Evolutionary conservation across 2,888 invertebrate species (phyloP).

Genomic region (Campoplex capitator): DNA sequence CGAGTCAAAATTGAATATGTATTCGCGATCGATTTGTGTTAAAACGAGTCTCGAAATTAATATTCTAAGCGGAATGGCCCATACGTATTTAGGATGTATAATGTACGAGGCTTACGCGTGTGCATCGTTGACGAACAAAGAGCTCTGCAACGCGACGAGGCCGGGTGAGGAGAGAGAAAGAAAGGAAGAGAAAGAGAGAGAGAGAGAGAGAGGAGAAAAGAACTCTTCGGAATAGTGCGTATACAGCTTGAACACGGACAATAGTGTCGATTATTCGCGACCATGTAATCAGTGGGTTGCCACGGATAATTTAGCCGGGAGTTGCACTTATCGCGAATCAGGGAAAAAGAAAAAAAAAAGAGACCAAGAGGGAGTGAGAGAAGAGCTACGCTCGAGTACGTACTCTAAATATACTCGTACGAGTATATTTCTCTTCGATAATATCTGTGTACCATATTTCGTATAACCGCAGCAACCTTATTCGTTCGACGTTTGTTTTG

Average conservation of each 20-base stretch:
- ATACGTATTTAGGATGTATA: constrained; percentile 2
- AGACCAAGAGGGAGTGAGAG: constrained; percentile 41
- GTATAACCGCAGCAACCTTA: background rate
- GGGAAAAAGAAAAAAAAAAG: constrained; percentile 42
- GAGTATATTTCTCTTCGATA: constrained; percentile 39
- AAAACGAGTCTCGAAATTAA: background rate
- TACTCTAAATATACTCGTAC: constrained; percentile 54
- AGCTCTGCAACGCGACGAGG: constrained; percentile 26
- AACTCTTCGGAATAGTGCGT: constrained; percentile 32
- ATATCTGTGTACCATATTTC: constrained; percentile 25
- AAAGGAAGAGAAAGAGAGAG: constrained; percentile 22
- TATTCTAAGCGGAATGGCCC: constrained; percentile 7
- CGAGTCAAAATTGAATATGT: background rate
- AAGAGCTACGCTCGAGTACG: no score
- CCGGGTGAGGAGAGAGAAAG: constrained; percentile 1
- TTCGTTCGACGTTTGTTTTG: constrained; percentile 19
- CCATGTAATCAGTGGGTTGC: constrained; percentile 63
- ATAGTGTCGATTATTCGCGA: constrained; percentile 68
- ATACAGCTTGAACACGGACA: constrained; percentile 48
- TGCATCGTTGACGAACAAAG: constrained; percentile 57
- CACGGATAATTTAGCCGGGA: constrained; percentile 61
- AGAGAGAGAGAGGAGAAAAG: background rate
- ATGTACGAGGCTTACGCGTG: constrained; percentile 13
- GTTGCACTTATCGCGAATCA: constrained; percentile 60
- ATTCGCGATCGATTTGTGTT: background rate